These are phyloP conservation scores for Callaeas wilsoni DNA, from an alignment of 2,113 vertebrate species.

Conservation along the genomic window DNA sequence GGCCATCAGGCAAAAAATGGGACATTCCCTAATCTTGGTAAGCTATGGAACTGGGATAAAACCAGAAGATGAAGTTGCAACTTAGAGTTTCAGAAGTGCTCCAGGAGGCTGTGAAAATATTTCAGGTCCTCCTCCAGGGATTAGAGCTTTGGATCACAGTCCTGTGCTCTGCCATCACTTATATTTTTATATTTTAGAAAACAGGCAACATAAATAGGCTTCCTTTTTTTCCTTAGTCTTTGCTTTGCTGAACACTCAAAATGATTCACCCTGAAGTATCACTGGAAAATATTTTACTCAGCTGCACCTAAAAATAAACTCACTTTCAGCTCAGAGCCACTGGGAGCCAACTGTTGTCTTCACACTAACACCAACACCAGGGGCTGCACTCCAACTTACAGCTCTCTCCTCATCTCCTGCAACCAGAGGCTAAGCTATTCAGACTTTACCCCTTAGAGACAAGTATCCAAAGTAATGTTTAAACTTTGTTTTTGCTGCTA, in stretches of 20 bases:
- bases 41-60: background rate
- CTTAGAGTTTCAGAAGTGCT: background rate
- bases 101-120: background rate
- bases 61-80: background rate
- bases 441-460: background rate
- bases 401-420: background rate
- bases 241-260: background rate
- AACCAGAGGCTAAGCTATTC: background rate
- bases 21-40: background rate
- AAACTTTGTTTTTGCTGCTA: background rate
- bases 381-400: background rate
- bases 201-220: background rate
- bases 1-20: background rate
- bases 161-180: background rate
- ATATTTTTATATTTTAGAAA: background rate
- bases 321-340: background rate
- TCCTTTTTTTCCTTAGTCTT: background rate
- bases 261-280: background rate
- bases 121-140: background rate
- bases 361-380: background rate
- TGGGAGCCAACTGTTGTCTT: background rate
- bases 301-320: conserved; percentile 37
- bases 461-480: background rate
- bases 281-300: conserved; percentile 31
- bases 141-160: background rate